Base-by-base conservation (phyloP, 2,113 vertebrate species). In the Myotis davidii region DNA sequence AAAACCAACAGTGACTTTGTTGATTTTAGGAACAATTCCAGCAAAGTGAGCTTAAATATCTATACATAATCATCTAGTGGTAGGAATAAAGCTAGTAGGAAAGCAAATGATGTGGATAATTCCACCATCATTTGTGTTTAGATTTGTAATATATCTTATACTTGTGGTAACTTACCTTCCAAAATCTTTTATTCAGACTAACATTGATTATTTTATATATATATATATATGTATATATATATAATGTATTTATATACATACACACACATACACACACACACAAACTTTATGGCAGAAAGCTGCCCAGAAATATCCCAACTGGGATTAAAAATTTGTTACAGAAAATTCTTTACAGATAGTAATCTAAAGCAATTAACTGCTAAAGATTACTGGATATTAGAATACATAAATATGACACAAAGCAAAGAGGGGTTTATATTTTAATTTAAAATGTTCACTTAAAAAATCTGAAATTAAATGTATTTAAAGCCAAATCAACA, bases 321-420 rank as follows among this genome's bases (percentile, higher is more conserved):
- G 32, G 37, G 37, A 94, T 56, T 97, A 89, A 97, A 94, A 93
- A 42, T 76, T 39, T 37, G 52, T 94, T 97, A 97, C 29, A 39
- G 39, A 88, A 95, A 96, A 90, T 32, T 29, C 34, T 91, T 91
- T 54, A 85, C 72, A 92, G 54, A 91, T 95, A 97, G 84, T 88
- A 95, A 97, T 92, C 78, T 82, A 95, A 97, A 97, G 95, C 82
- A 94, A 94, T 90, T 92, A 94, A 95, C 20, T 97, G 88, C 85
- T 90, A 92, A 90, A 96, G 85, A 90, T 94, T 88, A 96, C 64
- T 79, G 23, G 20, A n/a, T 86, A 97, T 96, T 96, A 91, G 4
- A 94, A 96, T 42, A 96, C 21, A 97, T 59, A 85, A 95, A 89
- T 90, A 97, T 23, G 18, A 93, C 34, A 74, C 59, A 94, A 97